Conservation (phyloP, 1,140 invertebrate genomes). For the Ceratina calcarata region DNA sequence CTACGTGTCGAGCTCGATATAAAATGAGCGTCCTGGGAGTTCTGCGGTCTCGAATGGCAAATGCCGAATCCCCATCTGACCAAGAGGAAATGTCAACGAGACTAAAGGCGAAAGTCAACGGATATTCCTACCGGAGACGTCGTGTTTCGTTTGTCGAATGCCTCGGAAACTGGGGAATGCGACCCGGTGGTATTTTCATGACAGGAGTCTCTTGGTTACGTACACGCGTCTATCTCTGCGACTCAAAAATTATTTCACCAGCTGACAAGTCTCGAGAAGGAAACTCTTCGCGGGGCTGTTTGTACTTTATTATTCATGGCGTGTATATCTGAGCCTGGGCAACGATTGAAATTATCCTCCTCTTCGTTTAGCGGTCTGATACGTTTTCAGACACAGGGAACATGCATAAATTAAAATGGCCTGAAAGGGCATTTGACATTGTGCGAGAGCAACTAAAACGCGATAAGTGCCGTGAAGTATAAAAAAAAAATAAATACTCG, state of each 20-base stretch:
- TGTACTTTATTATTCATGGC: slow-evolving; percentile 35
- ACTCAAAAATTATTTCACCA: slow-evolving; percentile 35
- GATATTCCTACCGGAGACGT: slow-evolving; percentile 43
- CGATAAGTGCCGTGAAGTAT: background rate
- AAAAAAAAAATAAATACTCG: background rate
- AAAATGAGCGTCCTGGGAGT: slow-evolving; percentile 30
- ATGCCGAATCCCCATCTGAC: slow-evolving; percentile 44
- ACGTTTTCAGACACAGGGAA: background rate
- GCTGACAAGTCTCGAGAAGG: background rate
- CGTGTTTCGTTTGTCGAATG: slow-evolving; percentile 57
- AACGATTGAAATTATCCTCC: slow-evolving; percentile 33
- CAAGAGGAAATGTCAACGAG: slow-evolving; percentile 60
- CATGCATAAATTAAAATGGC: slow-evolving; percentile 23
- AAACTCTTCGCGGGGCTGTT: background rate
- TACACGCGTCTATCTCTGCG: background rate
- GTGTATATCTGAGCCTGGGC: slow-evolving; percentile 16
- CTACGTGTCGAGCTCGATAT: background rate
- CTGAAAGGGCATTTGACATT: background rate
- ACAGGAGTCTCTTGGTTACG: background rate
- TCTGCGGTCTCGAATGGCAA: slow-evolving; percentile 49
- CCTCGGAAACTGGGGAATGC: slow-evolving; percentile 16
- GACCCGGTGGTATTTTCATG: slow-evolving; percentile 36
- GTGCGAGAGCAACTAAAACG: background rate
- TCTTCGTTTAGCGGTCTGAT: background rate
- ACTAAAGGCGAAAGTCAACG: slow-evolving; percentile 57